Conservation (phyloP, 2,113 vertebrate species). For the Gyps fulvus region DNA sequence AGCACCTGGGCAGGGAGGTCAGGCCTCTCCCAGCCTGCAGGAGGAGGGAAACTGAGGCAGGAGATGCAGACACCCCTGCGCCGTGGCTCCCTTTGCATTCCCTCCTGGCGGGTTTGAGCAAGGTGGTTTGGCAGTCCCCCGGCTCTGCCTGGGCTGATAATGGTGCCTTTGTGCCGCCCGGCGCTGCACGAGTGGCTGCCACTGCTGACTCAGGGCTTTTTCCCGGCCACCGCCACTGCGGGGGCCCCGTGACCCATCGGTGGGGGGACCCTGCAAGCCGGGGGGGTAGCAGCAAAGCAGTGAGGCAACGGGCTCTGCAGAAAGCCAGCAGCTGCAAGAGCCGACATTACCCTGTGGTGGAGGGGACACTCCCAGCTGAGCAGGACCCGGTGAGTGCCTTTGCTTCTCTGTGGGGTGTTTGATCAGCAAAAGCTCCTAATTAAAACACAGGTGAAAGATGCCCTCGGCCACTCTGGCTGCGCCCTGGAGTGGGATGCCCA, state of each 20-base stretch:
- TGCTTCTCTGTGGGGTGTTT: accelerated
- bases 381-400: constrained; percentile 22
- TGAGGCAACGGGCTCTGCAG: neutral
- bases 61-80: accelerated
- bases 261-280: neutral
- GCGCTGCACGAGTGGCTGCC: neutral
- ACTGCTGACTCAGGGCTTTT: constrained; percentile 49
- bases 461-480: neutral
- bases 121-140: neutral
- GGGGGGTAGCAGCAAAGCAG: neutral
- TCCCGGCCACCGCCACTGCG: neutral
- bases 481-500: neutral
- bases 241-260: constrained; percentile 11
- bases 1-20: neutral
- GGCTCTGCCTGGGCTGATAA: neutral
- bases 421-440: neutral
- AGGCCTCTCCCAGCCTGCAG: neutral
- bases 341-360: accelerated
- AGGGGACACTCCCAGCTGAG: neutral
- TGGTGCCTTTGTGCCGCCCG: neutral
- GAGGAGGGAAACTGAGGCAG: neutral
- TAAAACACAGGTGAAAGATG: neutral
- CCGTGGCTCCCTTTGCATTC: neutral
- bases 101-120: accelerated
- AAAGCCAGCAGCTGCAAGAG: neutral